These are phyloP conservation scores for Syrista parreyssii DNA, from an alignment of 2,888 invertebrate genomes.

Conservation along the genomic window DNA sequence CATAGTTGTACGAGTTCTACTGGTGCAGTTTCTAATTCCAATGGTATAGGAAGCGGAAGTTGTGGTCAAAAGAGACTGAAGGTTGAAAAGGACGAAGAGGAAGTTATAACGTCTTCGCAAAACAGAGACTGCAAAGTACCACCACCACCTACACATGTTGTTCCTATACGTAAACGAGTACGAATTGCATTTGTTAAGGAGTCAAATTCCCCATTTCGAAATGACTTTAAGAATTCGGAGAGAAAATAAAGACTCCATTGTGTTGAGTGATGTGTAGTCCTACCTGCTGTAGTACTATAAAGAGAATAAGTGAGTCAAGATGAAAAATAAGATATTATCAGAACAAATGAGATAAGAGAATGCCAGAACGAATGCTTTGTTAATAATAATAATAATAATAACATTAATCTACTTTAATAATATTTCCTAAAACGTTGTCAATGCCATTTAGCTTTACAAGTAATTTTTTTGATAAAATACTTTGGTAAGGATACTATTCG, in stretches of 20 bases:
- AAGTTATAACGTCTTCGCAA: conserved; percentile 18
- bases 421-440: neutral
- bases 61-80: conserved; percentile 27
- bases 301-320: neutral
- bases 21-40: neutral
- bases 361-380: neutral
- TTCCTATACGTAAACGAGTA: conserved; percentile 37
- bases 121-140: conserved; percentile 15
- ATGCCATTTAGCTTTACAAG: neutral
- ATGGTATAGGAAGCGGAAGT: neutral
- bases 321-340: neutral
- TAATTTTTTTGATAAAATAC: neutral
- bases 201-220: conserved; percentile 27
- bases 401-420: neutral
- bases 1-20: neutral
- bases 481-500: neutral
- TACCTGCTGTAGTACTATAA: neutral
- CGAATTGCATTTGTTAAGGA: conserved; percentile 38
- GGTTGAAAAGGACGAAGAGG: conserved; percentile 41
- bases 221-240: conserved; percentile 31
- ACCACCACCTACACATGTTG: conserved; percentile 1
- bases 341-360: neutral
- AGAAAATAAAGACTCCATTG: conserved; percentile 24
- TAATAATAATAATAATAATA: neutral
- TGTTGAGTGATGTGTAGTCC: neutral